phyloP scores from a whole-genome alignment of 2,888 invertebrate species.

The Hirtodrosophila confusa region DNA sequence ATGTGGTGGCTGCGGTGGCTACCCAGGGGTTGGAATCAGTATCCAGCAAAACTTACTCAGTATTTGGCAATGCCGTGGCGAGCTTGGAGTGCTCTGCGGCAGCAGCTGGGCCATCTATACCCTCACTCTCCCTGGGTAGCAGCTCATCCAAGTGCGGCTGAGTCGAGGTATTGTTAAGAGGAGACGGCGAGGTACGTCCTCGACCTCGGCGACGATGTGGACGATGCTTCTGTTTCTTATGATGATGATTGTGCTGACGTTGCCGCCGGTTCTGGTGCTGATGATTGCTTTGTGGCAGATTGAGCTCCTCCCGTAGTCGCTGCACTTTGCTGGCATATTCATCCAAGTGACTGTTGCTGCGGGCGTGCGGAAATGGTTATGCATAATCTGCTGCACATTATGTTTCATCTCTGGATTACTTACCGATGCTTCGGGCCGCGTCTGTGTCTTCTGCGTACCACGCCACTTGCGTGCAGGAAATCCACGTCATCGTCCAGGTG shows the following conservation, averaged over 20 bases:
- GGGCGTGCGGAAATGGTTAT: not conserved
- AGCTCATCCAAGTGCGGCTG: slow-evolving; percentile 55
- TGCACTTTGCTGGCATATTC: slow-evolving; percentile 80
- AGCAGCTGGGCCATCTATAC: slow-evolving; percentile 62
- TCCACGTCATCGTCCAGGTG: slow-evolving; percentile 83
- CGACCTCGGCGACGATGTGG: slow-evolving; percentile 46
- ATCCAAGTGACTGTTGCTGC: slow-evolving; percentile 58
- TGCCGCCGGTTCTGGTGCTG: slow-evolving; percentile 41
- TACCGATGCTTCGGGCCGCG: slow-evolving; percentile 82
- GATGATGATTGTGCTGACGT: slow-evolving; percentile 36
- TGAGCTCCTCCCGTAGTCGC: slow-evolving; percentile 81
- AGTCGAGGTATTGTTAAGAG: slow-evolving; percentile 79
- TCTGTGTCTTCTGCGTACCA: slow-evolving; percentile 81
- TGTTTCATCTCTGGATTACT: slow-evolving; percentile 13
- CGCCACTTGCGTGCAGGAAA: slow-evolving; percentile 81
- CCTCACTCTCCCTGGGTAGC: slow-evolving; percentile 6
- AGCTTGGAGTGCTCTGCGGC: slow-evolving; percentile 62
- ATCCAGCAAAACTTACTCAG: slow-evolving; percentile 73
- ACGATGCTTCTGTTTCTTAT: slow-evolving; percentile 50
- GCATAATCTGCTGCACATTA: not conserved
- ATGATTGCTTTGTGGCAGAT: slow-evolving; percentile 67
- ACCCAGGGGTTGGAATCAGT: slow-evolving; percentile 17
- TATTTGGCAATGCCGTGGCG: slow-evolving; percentile 65
- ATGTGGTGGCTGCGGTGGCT: slow-evolving; percentile 54
- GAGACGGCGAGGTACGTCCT: slow-evolving; percentile 40